Evolutionary conservation across 2,797 vertebrate genomes (phyloP).

Genomic region (Eulemur albifrons): DNA sequence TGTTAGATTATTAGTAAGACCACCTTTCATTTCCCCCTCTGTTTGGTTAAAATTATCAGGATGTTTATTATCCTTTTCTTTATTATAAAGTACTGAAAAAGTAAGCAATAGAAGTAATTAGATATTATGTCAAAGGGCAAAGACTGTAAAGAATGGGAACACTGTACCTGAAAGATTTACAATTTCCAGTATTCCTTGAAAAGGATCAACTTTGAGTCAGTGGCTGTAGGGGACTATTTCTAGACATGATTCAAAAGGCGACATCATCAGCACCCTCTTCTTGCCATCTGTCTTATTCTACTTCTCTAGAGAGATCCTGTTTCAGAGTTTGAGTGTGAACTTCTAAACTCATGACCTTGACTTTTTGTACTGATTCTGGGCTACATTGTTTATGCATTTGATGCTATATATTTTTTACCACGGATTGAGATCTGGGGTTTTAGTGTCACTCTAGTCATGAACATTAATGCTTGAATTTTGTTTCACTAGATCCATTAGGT

Average conservation of each 20-base stretch:
- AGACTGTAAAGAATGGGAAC: background rate
- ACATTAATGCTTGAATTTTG: background rate
- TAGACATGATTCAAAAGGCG: background rate
- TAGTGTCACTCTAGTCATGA: background rate
- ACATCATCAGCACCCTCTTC: background rate
- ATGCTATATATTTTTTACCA: background rate
- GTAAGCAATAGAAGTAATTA: background rate
- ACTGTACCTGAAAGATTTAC: background rate
- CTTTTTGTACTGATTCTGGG: background rate
- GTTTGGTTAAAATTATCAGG: background rate
- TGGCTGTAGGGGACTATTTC: background rate
- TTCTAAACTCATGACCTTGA: background rate
- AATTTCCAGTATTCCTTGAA: background rate
- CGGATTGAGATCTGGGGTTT: conserved; percentile 7
- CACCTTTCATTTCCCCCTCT: too few relatives aligned
- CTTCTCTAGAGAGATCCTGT: background rate
- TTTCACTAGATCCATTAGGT: background rate
- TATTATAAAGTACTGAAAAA: conserved; percentile 12
- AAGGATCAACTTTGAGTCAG: background rate
- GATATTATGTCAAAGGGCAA: background rate
- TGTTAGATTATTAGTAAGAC: too few relatives aligned
- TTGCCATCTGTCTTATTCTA: background rate
- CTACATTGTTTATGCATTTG: background rate
- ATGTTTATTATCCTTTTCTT: background rate
- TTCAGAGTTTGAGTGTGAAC: conserved; percentile 15